These are phyloP conservation scores for Gymnorhina tibicen DNA, from an alignment of 2,113 vertebrate genomes.

Conservation along the genomic window DNA sequence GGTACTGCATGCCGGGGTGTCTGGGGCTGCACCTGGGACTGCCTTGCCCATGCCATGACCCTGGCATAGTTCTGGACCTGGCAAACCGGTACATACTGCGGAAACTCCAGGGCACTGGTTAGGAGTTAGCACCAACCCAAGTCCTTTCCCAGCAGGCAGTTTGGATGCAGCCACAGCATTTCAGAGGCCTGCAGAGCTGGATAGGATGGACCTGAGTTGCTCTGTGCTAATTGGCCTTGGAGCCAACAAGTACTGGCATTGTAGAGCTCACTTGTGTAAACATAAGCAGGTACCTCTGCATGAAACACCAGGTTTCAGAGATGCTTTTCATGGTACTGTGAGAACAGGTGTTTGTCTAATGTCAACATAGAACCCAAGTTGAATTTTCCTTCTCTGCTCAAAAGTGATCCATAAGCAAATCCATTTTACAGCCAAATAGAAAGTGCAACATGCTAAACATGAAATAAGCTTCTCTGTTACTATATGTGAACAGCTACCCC, in stretches of 20 bases:
- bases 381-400: not conserved
- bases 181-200: not conserved
- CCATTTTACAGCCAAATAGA: not conserved
- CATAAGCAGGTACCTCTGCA: not conserved
- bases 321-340: not conserved
- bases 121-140: not conserved
- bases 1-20: accelerated
- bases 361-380: not conserved
- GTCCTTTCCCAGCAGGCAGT: not conserved
- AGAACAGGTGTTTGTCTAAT: not conserved
- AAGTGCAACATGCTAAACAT: not conserved
- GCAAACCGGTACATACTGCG: not conserved
- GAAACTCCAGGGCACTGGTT: not conserved
- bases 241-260: not conserved
- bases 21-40: not conserved
- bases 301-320: not conserved
- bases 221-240: not conserved
- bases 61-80: not conserved
- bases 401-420: not conserved
- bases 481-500: not conserved
- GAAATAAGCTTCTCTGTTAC: not conserved
- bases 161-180: not conserved
- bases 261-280: not conserved
- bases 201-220: not conserved
- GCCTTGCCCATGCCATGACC: not conserved